A percentile compares a stretch with the other conserved stretches of the same genome.
These are phyloP conservation scores for Anolis carolinensis DNA, from an alignment of 2,113 vertebrate genomes.

Conservation along the genomic window DNA sequence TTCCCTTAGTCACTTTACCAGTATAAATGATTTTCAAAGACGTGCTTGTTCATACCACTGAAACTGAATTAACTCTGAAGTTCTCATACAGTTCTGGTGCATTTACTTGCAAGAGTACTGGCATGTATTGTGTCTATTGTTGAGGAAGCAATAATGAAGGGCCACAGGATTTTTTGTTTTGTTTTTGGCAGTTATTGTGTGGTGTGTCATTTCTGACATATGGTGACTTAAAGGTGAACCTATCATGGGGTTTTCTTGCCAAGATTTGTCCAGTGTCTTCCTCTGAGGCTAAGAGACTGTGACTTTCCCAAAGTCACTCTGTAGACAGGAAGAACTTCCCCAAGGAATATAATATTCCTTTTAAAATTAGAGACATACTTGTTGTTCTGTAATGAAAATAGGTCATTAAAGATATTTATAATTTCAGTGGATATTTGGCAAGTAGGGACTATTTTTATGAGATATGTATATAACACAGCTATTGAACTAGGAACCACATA, in stretches of 20 bases:
- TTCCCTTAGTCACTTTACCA: neutral
- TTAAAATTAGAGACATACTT: neutral
- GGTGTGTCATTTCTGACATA: too few relatives aligned
- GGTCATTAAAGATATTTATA: conserved; percentile 24
- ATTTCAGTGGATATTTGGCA: neutral
- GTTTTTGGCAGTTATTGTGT: too few relatives aligned
- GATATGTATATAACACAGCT: neutral
- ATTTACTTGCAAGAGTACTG: conserved; percentile 50
- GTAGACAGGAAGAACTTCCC: neutral
- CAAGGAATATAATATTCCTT: neutral
- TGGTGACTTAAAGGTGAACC: too few relatives aligned
- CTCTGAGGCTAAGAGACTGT: too few relatives aligned
- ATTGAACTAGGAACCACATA: neutral
- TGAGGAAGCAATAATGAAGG: neutral
- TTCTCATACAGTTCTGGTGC: neutral
- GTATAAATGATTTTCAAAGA: conserved; percentile 40
- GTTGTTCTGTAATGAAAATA: conserved; percentile 22
- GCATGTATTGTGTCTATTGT: conserved; percentile 45
- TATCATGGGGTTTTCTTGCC: too few relatives aligned
- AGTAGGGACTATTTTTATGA: conserved; percentile 4
- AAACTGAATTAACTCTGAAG: neutral
- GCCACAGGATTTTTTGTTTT: neutral
- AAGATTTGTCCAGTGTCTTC: too few relatives aligned
- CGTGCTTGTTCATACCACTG: conserved; percentile 40
- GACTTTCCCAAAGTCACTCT: too few relatives aligned